Percentiles rank a stretch among this genome's conserved stretches.
These are phyloP conservation scores for Muscidifurax raptorellus DNA, from an alignment of 1,140 invertebrate species.

Conservation along the genomic window DNA sequence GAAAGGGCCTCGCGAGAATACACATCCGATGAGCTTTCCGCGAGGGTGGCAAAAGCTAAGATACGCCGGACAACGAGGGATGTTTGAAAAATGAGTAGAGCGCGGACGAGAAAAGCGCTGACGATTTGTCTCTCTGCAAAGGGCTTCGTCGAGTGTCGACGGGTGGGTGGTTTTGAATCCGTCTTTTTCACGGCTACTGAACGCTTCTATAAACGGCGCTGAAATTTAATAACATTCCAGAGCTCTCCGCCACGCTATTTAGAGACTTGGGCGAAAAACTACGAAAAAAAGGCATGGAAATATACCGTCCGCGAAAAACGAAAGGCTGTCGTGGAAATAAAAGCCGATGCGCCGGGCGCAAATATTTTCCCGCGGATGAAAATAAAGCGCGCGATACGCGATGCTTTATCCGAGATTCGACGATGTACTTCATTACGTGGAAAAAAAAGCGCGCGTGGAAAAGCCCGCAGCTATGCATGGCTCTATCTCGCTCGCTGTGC, in stretches of 20 bases:
- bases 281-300: not conserved
- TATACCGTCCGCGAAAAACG: not conserved
- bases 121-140: conserved; percentile 26
- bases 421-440: conserved; percentile 38
- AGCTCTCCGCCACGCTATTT: no score
- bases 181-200: not conserved
- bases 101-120: not conserved
- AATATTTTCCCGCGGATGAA: conserved; percentile 33
- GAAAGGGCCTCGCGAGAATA: conserved; percentile 31
- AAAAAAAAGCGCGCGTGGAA: conserved; percentile 10
- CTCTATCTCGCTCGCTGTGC: not conserved
- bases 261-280: no score
- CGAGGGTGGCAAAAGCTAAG: not conserved
- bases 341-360: not conserved
- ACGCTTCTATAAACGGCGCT: not conserved
- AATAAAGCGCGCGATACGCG: conserved; percentile 18
- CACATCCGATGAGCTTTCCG: conserved; percentile 35
- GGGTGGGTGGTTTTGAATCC: not conserved
- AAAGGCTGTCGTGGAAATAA: conserved; percentile 4
- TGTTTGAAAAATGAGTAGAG: conserved; percentile 31
- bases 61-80: conserved; percentile 18
- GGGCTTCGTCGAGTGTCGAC: not conserved
- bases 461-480: not conserved
- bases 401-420: conserved; percentile 35
- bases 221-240: not conserved